These are phyloP conservation scores for Phyllopteryx taeniolatus DNA, from an alignment of 2,113 vertebrate species.

Conservation along the genomic window DNA sequence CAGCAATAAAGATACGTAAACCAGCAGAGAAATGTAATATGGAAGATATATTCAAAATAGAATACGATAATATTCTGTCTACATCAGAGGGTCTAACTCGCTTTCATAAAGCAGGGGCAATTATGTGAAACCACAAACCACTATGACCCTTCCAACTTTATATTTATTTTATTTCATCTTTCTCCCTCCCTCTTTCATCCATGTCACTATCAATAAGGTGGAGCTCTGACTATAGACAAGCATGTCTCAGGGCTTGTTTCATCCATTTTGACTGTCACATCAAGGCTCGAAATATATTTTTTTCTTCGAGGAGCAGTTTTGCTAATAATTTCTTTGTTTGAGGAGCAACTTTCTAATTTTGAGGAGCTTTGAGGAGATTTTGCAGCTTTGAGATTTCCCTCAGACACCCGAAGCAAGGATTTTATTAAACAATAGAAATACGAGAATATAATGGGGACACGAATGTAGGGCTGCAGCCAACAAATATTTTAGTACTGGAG, in stretches of 20 bases:
- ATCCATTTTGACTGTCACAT: slow-evolving; percentile 27
- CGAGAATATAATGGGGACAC: too few relatives aligned
- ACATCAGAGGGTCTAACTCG: slow-evolving; percentile 11
- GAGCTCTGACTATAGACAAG: slow-evolving; percentile 9
- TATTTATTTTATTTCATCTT: slow-evolving; percentile 8
- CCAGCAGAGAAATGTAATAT: slow-evolving; percentile 5
- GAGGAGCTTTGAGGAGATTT: too few relatives aligned
- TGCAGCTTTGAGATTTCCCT: too few relatives aligned
- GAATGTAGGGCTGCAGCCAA: too few relatives aligned
- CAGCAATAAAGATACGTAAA: slow-evolving; percentile 14
- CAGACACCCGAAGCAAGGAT: too few relatives aligned
- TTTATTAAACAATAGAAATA: too few relatives aligned
- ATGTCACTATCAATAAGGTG: slow-evolving; percentile 31
- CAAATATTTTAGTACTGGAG: too few relatives aligned
- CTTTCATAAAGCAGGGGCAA: not conserved
- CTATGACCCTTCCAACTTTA: not conserved
- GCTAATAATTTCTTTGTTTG: too few relatives aligned
- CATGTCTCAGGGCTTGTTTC: slow-evolving; percentile 30
- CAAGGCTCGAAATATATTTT: too few relatives aligned
- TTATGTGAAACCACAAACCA: slow-evolving; percentile 27
- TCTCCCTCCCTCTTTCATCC: slow-evolving; percentile 14
- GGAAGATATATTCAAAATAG: not conserved
- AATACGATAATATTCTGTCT: not conserved
- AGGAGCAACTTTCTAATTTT: too few relatives aligned
- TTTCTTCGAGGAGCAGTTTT: too few relatives aligned